These are phyloP conservation scores for Lophotriccus pileatus DNA, from an alignment of 2,797 vertebrate species.

Conservation along the genomic window DNA sequence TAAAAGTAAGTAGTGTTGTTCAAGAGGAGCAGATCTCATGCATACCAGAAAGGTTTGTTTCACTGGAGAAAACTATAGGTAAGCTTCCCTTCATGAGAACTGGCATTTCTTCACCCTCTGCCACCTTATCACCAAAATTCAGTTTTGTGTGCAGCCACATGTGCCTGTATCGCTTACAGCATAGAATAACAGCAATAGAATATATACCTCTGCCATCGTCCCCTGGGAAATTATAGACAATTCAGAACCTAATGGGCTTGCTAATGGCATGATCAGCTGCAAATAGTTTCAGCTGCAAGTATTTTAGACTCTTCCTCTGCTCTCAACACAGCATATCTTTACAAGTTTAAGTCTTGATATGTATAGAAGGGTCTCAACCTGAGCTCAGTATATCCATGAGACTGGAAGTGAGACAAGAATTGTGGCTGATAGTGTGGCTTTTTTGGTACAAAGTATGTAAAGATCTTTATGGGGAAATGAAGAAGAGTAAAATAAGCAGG, in stretches of 20 bases:
- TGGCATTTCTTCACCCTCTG: background rate
- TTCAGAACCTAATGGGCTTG: background rate
- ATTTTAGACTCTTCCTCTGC: background rate
- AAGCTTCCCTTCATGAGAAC: background rate
- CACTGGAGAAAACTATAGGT: background rate
- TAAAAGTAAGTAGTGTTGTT: background rate
- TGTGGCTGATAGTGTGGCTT: background rate
- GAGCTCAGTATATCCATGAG: background rate
- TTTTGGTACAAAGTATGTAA: background rate
- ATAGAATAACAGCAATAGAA: background rate
- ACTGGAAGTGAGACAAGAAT: background rate
- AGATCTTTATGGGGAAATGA: background rate
- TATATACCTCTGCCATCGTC: background rate
- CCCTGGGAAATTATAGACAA: background rate
- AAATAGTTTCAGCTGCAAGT: background rate
- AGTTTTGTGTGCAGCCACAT: background rate
- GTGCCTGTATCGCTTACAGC: background rate
- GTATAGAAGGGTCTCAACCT: background rate
- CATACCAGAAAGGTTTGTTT: background rate
- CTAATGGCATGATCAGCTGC: background rate
- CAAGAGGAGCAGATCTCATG: background rate
- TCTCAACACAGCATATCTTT: background rate
- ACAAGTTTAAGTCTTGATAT: background rate
- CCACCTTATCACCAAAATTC: background rate
- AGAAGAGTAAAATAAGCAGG: background rate